phyloP scores from a whole-genome alignment of 23 tunicate species.

The Corella eumyota region DNA sequence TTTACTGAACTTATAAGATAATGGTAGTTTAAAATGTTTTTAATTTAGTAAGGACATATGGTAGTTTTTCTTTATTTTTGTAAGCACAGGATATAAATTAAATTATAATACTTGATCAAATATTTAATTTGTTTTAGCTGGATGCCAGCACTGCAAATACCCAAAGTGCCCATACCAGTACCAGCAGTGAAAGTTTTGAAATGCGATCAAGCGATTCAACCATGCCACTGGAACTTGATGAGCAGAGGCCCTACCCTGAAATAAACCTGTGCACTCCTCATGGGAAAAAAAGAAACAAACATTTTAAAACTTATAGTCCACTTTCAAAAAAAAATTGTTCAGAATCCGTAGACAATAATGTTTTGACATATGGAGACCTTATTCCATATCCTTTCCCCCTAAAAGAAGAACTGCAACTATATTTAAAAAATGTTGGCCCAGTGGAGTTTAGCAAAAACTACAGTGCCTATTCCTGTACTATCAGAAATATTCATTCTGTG shows the following conservation, averaged over 20 bases:
- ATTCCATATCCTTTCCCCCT: neutral
- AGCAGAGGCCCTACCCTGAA: neutral
- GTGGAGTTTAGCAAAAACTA: neutral
- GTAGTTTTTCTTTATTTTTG: too few species aligned
- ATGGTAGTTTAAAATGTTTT: too few species aligned
- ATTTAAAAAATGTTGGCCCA: neutral
- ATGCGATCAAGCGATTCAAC: neutral
- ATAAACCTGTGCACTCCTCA: neutral
- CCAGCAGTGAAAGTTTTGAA: neutral
- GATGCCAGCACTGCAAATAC: too few species aligned
- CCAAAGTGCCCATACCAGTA: too few species aligned
- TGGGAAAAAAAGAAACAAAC: constrained; percentile 1
- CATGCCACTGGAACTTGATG: neutral
- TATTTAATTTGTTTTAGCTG: too few species aligned
- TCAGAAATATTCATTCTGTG: neutral
- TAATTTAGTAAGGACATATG: too few species aligned
- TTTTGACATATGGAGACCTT: neutral
- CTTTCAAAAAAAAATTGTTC: neutral
- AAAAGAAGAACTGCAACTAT: neutral
- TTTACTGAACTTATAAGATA: too few species aligned
- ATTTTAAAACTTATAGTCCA: neutral
- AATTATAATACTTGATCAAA: too few species aligned
- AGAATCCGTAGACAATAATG: neutral
- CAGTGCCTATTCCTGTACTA: neutral
- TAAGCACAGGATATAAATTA: too few species aligned